Evolutionary conservation across 2,888 invertebrate species (phyloP).

Genomic region (Dynastes grantii): DNA sequence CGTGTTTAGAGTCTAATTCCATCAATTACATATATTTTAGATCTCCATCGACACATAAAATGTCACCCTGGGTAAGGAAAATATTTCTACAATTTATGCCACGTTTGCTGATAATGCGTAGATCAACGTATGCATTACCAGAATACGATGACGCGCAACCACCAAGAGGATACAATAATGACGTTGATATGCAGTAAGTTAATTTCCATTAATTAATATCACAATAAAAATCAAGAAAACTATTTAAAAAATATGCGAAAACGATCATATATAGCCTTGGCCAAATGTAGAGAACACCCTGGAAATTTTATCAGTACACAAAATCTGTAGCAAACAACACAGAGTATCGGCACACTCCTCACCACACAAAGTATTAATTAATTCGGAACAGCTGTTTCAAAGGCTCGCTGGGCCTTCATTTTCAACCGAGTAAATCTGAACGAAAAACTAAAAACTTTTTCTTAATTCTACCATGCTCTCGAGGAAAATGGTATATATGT

Average conservation of each 20-base stretch:
- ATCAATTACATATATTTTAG: constrained; percentile 69
- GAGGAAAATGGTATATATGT: too few relatives aligned
- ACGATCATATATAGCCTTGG: too few relatives aligned
- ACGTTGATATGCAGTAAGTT: constrained; percentile 85
- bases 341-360: too few relatives aligned
- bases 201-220: neutral
- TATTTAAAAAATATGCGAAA: neutral
- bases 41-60: constrained; percentile 93
- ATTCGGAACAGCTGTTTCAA: too few relatives aligned
- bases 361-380: too few relatives aligned
- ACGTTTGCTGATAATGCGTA: constrained; percentile 89
- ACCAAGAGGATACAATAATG: constrained; percentile 86
- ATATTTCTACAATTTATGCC: constrained; percentile 96
- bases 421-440: too few relatives aligned
- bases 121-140: constrained; percentile 89
- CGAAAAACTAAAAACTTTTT: too few relatives aligned
- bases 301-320: too few relatives aligned
- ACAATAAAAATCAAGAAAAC: neutral
- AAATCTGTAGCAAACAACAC: too few relatives aligned
- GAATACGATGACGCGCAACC: constrained; percentile 88
- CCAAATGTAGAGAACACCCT: too few relatives aligned
- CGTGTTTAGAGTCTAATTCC: neutral
- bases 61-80: constrained; percentile 92
- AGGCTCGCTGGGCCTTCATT: too few relatives aligned
- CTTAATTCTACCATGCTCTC: too few relatives aligned